Evolutionary conservation across 2,797 vertebrate genomes (phyloP), one percentile per base, ranked within the genome.

Genomic region (Melanotaenia boesemani): DNA sequence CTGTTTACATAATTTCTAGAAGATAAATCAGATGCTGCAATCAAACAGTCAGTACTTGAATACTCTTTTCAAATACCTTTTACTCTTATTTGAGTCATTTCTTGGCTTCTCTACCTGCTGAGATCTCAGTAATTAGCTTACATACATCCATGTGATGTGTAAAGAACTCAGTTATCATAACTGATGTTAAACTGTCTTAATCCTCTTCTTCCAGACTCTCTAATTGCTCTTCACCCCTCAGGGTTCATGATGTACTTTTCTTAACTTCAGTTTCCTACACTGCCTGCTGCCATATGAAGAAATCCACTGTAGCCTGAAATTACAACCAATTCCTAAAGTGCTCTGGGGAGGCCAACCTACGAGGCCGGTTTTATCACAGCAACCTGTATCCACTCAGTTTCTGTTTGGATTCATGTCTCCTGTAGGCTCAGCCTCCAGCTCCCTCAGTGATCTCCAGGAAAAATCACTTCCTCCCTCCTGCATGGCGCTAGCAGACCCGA

Each of bases 151-250:
- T 28, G 46, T 50, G 58, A 66, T 8, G 65, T 7, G 26, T 46
- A 68, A 84, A 57, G 63, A 77, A 78, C 68, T 73, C 67, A 37
- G 80, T 79, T 76, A 82, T 69, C 70, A 34, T 71, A 71, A 85
- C 76, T 61, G 71, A 62, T 20, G 67, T 70, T 86, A 84, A 87
- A 90, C 61, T 58, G 67, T 80, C 80, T 74, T 84, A 89, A 89
- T 91, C 87, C 86, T 46, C 1, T 72, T 75, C 81, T 81, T 64
- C 37, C 68, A 64, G 74, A 71, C 74, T 46, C 81, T 64, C 73
- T 88, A 88, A 89, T 81, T 89, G 80, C 81, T 80, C 86, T 84
- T 74, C 82, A 85, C 82, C 84, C 83, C 84, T 7, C 69, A 84
- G 83, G 88, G 90, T 78, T 85, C 76, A 66, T 76, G 79, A 84